Evolutionary conservation across 2,113 vertebrate genomes (phyloP).

Genomic region (Drymodes brunneopygia): DNA sequence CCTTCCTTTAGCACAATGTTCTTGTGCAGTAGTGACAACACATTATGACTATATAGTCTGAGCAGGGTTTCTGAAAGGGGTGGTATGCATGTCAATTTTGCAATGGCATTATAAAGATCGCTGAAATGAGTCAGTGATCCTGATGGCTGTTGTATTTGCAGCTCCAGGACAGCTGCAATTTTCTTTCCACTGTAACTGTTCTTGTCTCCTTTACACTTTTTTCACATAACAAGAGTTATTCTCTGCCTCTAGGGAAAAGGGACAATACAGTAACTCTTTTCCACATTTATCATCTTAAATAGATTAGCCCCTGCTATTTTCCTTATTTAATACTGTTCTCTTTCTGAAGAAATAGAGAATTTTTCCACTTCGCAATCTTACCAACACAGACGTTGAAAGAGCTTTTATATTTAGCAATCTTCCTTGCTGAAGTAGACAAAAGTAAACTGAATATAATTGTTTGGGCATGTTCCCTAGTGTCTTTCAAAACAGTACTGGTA

Average conservation of each 20-base stretch:
- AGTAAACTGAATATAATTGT: not conserved
- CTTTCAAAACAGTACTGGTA: not conserved
- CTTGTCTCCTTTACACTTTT: not conserved
- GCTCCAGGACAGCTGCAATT: not conserved
- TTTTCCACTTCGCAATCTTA: not conserved
- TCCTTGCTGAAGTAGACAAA: not conserved
- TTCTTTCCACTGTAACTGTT: not conserved
- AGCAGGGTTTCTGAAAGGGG: not conserved
- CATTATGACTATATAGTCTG: too few species aligned
- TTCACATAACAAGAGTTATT: not conserved
- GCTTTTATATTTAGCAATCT: not conserved
- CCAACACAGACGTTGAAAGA: not conserved
- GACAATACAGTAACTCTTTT: not conserved
- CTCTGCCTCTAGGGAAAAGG: not conserved
- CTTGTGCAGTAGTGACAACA: not conserved
- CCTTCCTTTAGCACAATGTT: not conserved
- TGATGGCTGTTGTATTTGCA: not conserved
- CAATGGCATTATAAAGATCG: not conserved
- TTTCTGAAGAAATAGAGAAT: not conserved
- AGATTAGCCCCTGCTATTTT: not conserved
- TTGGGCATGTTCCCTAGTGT: not conserved
- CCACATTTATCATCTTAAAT: not conserved
- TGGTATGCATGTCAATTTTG: not conserved
- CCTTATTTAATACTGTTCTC: not conserved
- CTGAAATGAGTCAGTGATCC: not conserved